Evolutionary conservation across 2,797 vertebrate genomes (phyloP).

Genomic region (Garrulus glandarius): DNA sequence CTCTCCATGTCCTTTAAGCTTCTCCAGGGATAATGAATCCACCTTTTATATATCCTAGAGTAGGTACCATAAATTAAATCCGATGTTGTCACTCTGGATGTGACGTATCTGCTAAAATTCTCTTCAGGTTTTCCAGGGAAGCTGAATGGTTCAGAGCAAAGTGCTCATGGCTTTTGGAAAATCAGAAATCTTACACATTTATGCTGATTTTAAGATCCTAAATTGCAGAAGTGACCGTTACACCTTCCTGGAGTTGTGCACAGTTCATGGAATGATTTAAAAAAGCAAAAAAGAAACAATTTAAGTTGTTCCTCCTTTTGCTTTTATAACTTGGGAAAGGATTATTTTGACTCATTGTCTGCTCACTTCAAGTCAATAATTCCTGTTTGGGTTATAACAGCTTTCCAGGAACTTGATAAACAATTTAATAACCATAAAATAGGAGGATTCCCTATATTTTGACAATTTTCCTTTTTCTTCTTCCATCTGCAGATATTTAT

Average conservation of each 20-base stretch:
- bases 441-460: neutral
- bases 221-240: neutral
- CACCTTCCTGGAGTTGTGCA: neutral
- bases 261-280: neutral
- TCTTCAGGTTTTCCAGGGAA: neutral
- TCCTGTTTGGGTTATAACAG: neutral
- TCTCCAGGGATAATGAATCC: neutral
- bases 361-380: neutral
- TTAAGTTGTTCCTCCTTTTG: neutral
- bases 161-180: neutral
- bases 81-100: rapidly evolving
- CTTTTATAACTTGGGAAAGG: neutral
- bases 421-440: neutral
- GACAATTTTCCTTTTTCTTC: neutral
- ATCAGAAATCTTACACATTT: neutral
- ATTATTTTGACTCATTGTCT: neutral
- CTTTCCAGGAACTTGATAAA: neutral
- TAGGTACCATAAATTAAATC: neutral
- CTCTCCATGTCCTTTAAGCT: rapidly evolving
- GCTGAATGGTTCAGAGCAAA: neutral
- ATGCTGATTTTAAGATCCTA: neutral
- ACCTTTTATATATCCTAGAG: neutral
- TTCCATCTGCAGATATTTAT: neutral
- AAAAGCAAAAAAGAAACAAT: neutral
- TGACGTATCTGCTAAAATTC: neutral